Evolutionary conservation across 2,888 invertebrate genomes (phyloP), one percentile per base, ranked within the genome.

Genomic region (Eupithecia tripunctaria): DNA sequence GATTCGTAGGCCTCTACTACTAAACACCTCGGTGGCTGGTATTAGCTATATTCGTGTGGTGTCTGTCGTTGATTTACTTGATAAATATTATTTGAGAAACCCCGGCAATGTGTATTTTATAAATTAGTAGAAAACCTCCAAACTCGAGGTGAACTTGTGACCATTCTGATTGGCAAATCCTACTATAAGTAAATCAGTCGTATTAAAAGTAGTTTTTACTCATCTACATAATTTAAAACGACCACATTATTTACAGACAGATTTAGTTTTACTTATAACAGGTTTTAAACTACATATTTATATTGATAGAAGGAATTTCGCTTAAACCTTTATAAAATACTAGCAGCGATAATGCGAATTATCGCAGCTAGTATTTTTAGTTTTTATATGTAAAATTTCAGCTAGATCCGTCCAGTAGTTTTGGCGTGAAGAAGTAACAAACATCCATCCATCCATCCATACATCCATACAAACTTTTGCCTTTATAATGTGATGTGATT

Each of bases 91-190:
- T 47, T 51, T 62, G 18, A 60, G 18, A n/a, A 51, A 38, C n/a
- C 21, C 36, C n/a, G 63, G 36, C 62, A 62, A 21, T 62, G 29
- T 64, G 25, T 72, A 29, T 65, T 60, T 70, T 71, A 56, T 65
- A 21, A 59, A 69, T 64, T 15, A 67, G 68, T 76, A 51, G 75
- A 78, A 70, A 73, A 69, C 78, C 78, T 79, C 76, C 74, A 51
- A 66, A 66, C 27, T 76, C 70, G 76, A 79, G 79, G 78, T 72
- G 68, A 79, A 60, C 79, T 63, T 72, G 74, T 75, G 72, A 65
- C 67, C 59, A 59, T 63, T 68, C 32, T 56, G 47, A 76, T 78
- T 76, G 56, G 72, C 63, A 76, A 76, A 75, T 68, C 67, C 12
- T 51, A 65, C 32, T 67, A 73, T 59, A 32, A 47, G 32, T 21